A percentile compares a stretch with the other conserved stretches of the same genome.
phyloP scores from a whole-genome alignment of 2,888 invertebrate genomes.

The Xylophagus ater region DNA sequence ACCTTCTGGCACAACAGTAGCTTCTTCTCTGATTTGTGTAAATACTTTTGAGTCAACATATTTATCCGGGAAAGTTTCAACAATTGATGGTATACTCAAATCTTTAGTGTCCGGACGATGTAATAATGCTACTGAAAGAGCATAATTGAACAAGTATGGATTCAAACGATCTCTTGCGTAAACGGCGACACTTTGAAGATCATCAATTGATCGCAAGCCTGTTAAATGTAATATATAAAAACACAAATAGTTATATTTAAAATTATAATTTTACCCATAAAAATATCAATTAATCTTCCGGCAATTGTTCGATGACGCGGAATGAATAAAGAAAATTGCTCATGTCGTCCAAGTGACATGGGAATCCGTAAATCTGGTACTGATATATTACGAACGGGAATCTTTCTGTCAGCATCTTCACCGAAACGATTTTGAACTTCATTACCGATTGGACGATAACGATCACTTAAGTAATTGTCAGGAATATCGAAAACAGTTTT shows the following conservation, averaged over 20 bases:
- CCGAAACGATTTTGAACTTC: conserved; percentile 47
- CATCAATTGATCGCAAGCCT: conserved; percentile 54
- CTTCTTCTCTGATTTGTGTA: conserved; percentile 42
- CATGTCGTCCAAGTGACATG: conserved; percentile 46
- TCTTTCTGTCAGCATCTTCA: conserved; percentile 35
- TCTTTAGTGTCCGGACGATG: too few relatives aligned
- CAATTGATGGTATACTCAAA: conserved; percentile 46
- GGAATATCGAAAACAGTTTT: conserved; percentile 48
- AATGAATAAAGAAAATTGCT: conserved; percentile 55
- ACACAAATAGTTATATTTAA: conserved; percentile 1
- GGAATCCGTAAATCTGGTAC: conserved; percentile 49
- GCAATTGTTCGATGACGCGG: conserved; percentile 52
- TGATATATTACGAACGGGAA: conserved; percentile 46
- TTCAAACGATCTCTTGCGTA: conserved; percentile 57
- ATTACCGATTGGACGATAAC: conserved; percentile 35
- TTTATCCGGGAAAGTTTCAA: conserved; percentile 50
- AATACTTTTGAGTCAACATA: conserved; percentile 48
- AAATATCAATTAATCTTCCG: conserved; percentile 49
- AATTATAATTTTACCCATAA: conserved; percentile 43
- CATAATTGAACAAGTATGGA: conserved; percentile 64
- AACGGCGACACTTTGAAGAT: too few relatives aligned
- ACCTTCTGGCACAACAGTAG: conserved; percentile 45
- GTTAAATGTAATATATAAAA: not conserved
- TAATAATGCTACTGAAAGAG: conserved; percentile 57
- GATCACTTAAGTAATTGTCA: conserved; percentile 43